Evolutionary conservation across 2,113 vertebrate genomes (phyloP), one percentile per base, ranked within the genome.

Genomic region (Pitta sordida): DNA sequence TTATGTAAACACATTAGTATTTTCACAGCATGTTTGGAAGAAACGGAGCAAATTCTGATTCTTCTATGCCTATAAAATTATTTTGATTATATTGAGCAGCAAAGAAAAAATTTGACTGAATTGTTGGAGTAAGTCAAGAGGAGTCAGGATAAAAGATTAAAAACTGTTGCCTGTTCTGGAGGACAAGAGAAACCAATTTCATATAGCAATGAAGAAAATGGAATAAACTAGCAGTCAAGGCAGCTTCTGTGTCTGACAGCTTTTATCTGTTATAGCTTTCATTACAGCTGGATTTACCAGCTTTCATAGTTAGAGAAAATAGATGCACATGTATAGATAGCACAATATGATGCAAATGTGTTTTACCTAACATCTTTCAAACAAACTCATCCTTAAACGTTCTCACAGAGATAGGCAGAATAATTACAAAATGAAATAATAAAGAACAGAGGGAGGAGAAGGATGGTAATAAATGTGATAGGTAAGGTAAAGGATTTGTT

Each of bases 1-100:
- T 94, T 96, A 90, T 80, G 81, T 91, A 96, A 96, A 95, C 83
- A 94, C 88, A 93, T 94, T 75, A 93, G 60, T 88, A 92, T 84
- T 94, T 95, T 96, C 88, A 78, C 95, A 96, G 92, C 55, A 75
- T 91, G 88, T 71, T 84, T 73, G 41, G 53, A 89, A 78, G 37
- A 91, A 92, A 60, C 64, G 60, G 52, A 83, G 56, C 19, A 92
- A 88, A 96, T 89, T 93, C 91, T 89, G 41, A 30, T 85, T 17
- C 15, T 92, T n/a, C 83, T 91, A 65, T 46, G 79, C 58, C 81
- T 58, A 29, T 92, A 60, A 56, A 79, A 89, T 82, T 29, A 59
- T 62, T 65, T 41, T 55, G 76, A 82, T 17, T 88, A 81, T 59
- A 34, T 18, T 75, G 29, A 75, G 23, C 10, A 75, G 52, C n/a